Conservation (phyloP, 2,113 vertebrate species). For the Oncorhynchus masou region DNA sequence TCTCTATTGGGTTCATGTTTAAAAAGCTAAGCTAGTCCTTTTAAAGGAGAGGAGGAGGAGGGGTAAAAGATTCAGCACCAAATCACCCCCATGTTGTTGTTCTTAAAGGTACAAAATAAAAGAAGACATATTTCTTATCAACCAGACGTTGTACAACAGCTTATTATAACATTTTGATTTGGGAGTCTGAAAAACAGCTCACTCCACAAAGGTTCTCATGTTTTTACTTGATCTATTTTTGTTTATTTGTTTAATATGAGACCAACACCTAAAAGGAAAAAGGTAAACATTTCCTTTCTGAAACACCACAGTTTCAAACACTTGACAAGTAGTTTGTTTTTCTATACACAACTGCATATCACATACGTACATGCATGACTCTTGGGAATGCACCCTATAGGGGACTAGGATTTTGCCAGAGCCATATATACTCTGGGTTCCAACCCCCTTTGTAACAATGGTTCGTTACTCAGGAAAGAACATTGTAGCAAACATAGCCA, state of each 20-base stretch:
- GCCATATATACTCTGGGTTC: constrained; percentile 13
- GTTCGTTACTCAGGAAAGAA: constrained; percentile 51
- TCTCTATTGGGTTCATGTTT: constrained; percentile 55
- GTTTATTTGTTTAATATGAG: constrained; percentile 36
- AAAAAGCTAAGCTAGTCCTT: constrained; percentile 63
- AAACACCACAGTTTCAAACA: constrained; percentile 76
- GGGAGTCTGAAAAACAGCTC: constrained; percentile 42
- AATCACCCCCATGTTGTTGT: constrained; percentile 27
- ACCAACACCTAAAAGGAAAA: constrained; percentile 65
- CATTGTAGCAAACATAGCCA: too few species aligned
- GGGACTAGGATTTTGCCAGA: constrained; percentile 11
- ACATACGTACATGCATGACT: constrained; percentile 38
- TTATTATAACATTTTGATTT: constrained; percentile 50
- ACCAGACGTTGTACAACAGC: constrained; percentile 70
- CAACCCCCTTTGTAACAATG: constrained; percentile 40
- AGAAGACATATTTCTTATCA: constrained; percentile 46
- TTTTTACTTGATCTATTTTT: constrained; percentile 42
- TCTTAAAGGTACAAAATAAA: constrained; percentile 54
- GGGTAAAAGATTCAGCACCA: constrained; percentile 52
- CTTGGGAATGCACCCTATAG: constrained; percentile 2
- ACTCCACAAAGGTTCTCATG: constrained; percentile 37
- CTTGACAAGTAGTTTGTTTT: constrained; percentile 67
- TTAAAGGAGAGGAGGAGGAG: constrained; percentile 48
- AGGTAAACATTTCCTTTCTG: constrained; percentile 61
- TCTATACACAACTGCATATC: constrained; percentile 68